Evolutionary conservation across 2,797 vertebrate genomes (phyloP).

Genomic region (Clarias laeviceps): DNA sequence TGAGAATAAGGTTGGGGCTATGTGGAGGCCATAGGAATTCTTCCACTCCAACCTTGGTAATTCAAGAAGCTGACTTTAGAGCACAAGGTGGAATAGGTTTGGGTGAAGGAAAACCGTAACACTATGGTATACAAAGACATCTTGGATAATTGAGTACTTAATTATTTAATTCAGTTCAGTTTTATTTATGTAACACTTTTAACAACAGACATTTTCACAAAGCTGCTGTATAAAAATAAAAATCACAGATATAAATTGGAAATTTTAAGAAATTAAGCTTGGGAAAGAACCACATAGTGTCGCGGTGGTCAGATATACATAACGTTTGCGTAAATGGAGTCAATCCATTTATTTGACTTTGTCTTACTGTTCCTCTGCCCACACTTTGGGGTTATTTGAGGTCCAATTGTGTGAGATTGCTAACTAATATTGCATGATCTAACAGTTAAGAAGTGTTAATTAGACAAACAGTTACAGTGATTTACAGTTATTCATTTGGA

Average conservation of each 20-base stretch:
- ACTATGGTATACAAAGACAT: not conserved
- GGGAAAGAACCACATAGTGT: not conserved
- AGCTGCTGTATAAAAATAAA: too few species aligned
- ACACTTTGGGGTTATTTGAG: not conserved
- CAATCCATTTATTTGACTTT: not conserved
- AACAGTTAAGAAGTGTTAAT: not conserved
- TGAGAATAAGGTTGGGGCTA: not conserved
- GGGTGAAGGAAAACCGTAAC: not conserved
- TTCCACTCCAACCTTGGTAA: not conserved
- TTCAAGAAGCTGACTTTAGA: not conserved
- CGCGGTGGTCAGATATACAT: not conserved
- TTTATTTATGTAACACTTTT: too few species aligned
- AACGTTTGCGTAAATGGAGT: too few species aligned
- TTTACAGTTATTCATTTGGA: not conserved
- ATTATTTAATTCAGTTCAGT: too few species aligned
- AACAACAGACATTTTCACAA: too few species aligned
- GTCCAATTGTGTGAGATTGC: not conserved
- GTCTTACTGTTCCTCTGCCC: not conserved
- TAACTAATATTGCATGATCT: not conserved
- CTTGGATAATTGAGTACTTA: not conserved
- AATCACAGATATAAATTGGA: too few species aligned
- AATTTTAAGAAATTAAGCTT: not conserved
- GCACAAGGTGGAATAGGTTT: not conserved
- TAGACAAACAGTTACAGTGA: not conserved
- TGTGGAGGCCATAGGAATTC: not conserved